Evolutionary conservation across 2,113 vertebrate species (phyloP), one percentile per base, ranked within the genome.

Genomic region (Diadophis punctatus): DNA sequence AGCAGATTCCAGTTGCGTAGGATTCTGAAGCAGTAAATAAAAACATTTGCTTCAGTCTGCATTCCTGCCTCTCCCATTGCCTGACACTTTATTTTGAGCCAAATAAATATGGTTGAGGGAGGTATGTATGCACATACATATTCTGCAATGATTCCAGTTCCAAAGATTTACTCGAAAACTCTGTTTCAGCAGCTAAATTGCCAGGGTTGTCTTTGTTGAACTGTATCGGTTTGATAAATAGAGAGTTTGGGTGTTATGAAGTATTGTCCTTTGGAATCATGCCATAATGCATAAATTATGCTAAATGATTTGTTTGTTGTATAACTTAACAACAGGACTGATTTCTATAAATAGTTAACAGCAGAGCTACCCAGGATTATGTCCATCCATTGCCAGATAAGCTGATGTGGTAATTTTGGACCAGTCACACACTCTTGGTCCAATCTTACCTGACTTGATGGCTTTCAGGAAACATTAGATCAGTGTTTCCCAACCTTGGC

Each of bases 151-250:
- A 51, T 87, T 93, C 92, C 90, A 92, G 95, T 88, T 88, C 92
- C 92, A 84, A 95, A 25, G 90, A 95, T 96, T 95, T 94, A 88
- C 87, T 94, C 89, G 53, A 60, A 95, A 96, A 92, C 56, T 30
- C 88, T 88, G 51, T 88, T 90, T 94, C 93, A 94, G 87, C 55
- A 30, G 5, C 89, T 86, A 84, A 63, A 95, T 94, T 93, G 87
- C 91, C 93, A 96, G 95, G 91, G 1, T 90, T 96, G 16, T 96
- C 86, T 95, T 90, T 91, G 23, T 68, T 96, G 92, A 93, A 95
- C 95, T 93, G 88, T 93, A 95, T 93, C 94, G 4, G 87, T 96
- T 97, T 93, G 90, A 90, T 88, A 95, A 92, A 88, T 90, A 94
- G 96, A 94, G 0, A 0, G 93, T 87, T 86, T 93, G 87, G 88